Percentiles rank a stretch among this genome's conserved stretches.
Evolutionary conservation across 1,140 invertebrate species (phyloP).

Genomic region (Bicyclus anynana): DNA sequence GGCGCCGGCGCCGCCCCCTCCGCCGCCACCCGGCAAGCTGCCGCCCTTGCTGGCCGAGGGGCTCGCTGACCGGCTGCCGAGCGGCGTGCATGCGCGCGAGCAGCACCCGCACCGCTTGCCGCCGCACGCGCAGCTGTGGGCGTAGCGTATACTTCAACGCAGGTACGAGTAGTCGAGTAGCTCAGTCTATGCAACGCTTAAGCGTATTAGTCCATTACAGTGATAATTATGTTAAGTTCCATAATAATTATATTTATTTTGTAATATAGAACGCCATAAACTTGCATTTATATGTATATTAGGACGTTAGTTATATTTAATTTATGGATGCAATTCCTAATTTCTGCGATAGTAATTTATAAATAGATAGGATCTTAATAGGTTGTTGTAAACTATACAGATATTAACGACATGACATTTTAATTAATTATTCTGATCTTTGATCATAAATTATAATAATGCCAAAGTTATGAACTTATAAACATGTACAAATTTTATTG

Average conservation of each 20-base stretch:
- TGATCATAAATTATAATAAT: slow-evolving; percentile 65
- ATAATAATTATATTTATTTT: slow-evolving; percentile 62
- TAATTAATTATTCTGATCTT: slow-evolving; percentile 6
- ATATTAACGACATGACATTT: slow-evolving; percentile 1
- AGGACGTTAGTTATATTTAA: slow-evolving; percentile 42
- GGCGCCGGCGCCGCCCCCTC: slow-evolving; percentile 81
- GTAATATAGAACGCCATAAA: slow-evolving; percentile 29
- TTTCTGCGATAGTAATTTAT: slow-evolving; percentile 71
- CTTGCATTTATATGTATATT: slow-evolving; percentile 57
- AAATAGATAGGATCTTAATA: slow-evolving; percentile 31
- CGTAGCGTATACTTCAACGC: slow-evolving; percentile 79
- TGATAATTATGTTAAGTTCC: slow-evolving; percentile 70
- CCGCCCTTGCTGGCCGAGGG: slow-evolving; percentile 71
- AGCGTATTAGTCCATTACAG: slow-evolving; percentile 73
- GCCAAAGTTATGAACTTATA: slow-evolving; percentile 73
- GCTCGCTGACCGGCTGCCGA: slow-evolving; percentile 70
- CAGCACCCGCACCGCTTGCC: slow-evolving; percentile 88
- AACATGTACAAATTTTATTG: slow-evolving; percentile 54
- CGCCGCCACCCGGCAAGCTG: slow-evolving; percentile 79
- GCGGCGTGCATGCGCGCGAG: slow-evolving; percentile 88
- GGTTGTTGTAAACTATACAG: slow-evolving; percentile 21
- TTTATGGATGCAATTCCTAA: slow-evolving; percentile 58
- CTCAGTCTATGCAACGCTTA: slow-evolving; percentile 68
- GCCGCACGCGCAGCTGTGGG: slow-evolving; percentile 91
- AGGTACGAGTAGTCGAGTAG: no score